These are phyloP conservation scores for Typhlichthys subterraneus DNA, from an alignment of 2,797 vertebrate genomes.

Conservation along the genomic window DNA sequence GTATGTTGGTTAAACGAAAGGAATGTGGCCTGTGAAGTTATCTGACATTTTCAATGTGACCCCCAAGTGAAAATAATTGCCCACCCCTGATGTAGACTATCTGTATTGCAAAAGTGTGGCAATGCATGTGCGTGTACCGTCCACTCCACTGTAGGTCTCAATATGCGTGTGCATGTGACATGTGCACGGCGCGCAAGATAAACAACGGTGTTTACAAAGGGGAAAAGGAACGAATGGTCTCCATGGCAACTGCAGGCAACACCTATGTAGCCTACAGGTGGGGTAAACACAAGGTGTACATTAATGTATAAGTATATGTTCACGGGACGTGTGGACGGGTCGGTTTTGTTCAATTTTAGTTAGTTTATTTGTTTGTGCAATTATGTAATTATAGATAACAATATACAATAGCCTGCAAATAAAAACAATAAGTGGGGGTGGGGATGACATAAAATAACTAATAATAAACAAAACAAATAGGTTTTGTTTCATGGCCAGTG, in stretches of 20 bases:
- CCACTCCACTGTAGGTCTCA: slow-evolving; percentile 4
- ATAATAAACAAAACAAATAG: background rate
- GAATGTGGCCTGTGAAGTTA: too few species aligned
- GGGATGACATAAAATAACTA: background rate
- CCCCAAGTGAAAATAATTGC: too few species aligned
- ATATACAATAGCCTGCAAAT: too few species aligned
- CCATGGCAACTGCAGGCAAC: slow-evolving; percentile 23
- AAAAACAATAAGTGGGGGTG: too few species aligned
- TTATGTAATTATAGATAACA: background rate
- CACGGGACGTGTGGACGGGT: too few species aligned
- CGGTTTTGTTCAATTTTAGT: too few species aligned
- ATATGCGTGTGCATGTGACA: slow-evolving; percentile 19
- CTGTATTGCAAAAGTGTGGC: background rate
- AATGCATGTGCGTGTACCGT: background rate
- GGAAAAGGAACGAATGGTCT: slow-evolving; percentile 12
- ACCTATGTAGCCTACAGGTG: slow-evolving; percentile 4
- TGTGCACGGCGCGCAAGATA: slow-evolving; percentile 33
- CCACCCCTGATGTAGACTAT: too few species aligned
- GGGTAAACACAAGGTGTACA: background rate
- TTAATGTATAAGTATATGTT: too few species aligned
- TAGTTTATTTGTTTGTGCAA: too few species aligned
- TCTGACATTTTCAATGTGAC: too few species aligned
- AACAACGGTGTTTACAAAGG: slow-evolving; percentile 43
- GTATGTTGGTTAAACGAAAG: too few species aligned
- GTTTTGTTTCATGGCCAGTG: background rate